Percentiles rank a stretch among this genome's conserved stretches.
These are phyloP conservation scores for Phrixothrix hirtus DNA, from an alignment of 2,888 invertebrate species.

Conservation along the genomic window DNA sequence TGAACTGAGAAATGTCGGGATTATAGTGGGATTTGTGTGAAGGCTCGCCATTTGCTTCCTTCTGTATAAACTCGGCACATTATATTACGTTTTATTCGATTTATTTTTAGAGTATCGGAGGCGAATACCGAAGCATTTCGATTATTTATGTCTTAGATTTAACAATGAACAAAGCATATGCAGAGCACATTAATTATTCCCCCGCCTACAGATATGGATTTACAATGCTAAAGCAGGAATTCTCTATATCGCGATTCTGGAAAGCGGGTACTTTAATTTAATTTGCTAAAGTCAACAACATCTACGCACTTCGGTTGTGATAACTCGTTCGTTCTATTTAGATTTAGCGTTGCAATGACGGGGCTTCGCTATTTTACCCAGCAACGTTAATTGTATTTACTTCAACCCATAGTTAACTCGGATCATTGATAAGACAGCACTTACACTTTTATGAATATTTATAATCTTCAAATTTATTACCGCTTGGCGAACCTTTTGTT, in stretches of 20 bases:
- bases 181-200: constrained; percentile 1
- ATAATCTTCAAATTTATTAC: constrained; percentile 20
- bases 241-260: constrained; percentile 9
- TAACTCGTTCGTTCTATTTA: constrained; percentile 3
- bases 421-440: constrained; percentile 20
- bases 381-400: constrained; percentile 22
- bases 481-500: constrained; percentile 17
- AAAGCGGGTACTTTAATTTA: constrained; percentile 13
- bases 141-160: constrained; percentile 12
- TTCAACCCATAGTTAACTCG: constrained; percentile 17
- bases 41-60: constrained; percentile 38
- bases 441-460: constrained; percentile 22
- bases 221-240: constrained; percentile 5
- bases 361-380: constrained; percentile 3
- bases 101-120: constrained; percentile 27
- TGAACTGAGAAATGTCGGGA: constrained; percentile 43
- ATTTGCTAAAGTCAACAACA: constrained; percentile 13
- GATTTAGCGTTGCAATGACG: neutral
- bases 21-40: constrained; percentile 40
- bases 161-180: constrained; percentile 1
- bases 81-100: constrained; percentile 33
- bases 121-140: constrained; percentile 10
- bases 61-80: constrained; percentile 33
- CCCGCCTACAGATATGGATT: constrained; percentile 6
- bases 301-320: constrained; percentile 14